Evolutionary conservation across 2,888 invertebrate species (phyloP).

Genomic region (Eumerus sabulonum): DNA sequence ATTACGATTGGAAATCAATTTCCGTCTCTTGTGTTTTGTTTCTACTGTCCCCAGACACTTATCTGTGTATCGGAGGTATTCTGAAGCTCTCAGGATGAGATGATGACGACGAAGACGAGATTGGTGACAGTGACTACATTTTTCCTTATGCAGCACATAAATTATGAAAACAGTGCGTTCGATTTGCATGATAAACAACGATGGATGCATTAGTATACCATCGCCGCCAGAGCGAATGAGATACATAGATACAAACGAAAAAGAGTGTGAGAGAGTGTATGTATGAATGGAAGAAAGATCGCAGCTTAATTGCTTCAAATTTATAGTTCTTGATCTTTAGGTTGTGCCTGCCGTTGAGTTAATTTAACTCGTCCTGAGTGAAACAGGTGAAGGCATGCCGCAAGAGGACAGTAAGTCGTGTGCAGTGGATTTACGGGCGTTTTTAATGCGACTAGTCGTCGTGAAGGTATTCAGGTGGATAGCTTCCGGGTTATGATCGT

Average conservation of each 20-base stretch:
- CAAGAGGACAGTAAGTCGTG: no score
- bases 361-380: conserved; percentile 1
- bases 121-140: conserved; percentile 30
- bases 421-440: no score
- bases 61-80: conserved; percentile 1
- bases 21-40: neutral
- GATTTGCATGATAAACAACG: conserved; percentile 48
- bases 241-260: no score
- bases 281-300: conserved; percentile 20
- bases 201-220: conserved; percentile 2
- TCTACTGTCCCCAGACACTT: neutral
- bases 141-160: conserved; percentile 35
- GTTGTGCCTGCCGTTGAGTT: neutral
- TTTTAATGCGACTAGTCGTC: neutral
- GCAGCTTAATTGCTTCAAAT: conserved; percentile 43
- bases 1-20: conserved; percentile 22
- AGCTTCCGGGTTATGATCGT: conserved; percentile 14
- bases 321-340: conserved; percentile 21
- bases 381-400: conserved; percentile 7
- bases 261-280: no score
- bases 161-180: conserved; percentile 28
- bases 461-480: neutral
- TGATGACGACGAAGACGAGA: conserved; percentile 21
- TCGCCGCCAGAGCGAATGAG: neutral
- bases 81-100: conserved; percentile 12